phyloP scores from a whole-genome alignment of 2,113 vertebrate species.

The Callorhinus ursinus region DNA sequence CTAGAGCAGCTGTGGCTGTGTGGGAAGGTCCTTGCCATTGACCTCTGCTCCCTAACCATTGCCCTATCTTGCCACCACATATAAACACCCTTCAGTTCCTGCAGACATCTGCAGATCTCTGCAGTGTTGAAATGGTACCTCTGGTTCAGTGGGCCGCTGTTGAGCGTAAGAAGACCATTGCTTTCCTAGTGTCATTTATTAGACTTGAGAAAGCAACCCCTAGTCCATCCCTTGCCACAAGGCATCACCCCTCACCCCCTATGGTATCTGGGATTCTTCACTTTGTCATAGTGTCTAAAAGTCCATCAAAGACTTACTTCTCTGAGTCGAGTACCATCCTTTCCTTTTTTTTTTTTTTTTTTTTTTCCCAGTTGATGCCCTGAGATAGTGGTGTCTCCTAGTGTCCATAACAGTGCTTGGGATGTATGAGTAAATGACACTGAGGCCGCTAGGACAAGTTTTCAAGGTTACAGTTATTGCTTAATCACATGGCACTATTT shows the following conservation, averaged over 20 bases:
- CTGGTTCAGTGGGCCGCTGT: neutral
- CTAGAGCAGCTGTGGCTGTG: neutral
- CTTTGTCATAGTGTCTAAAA: neutral
- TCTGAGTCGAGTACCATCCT: neutral
- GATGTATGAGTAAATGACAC: neutral
- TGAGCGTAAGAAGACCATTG: neutral
- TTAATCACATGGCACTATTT: neutral
- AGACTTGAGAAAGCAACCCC: neutral
- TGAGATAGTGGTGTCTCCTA: neutral
- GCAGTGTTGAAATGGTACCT: neutral
- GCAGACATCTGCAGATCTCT: neutral
- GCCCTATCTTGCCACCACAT: rapidly evolving
- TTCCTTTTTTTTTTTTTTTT: neutral
- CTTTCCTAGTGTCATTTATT: neutral
- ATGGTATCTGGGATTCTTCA: neutral
- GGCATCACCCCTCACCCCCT: neutral
- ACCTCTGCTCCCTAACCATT: rapidly evolving
- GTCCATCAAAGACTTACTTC: neutral
- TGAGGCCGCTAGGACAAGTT: neutral
- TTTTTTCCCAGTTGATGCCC: too few relatives aligned
- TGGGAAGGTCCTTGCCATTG: neutral
- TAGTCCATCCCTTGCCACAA: neutral
- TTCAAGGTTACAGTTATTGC: neutral
- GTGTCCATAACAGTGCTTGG: too few relatives aligned
- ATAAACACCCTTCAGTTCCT: neutral